Evolutionary conservation across 2,888 invertebrate genomes (phyloP).

Genomic region (Drosophila colorata): DNA sequence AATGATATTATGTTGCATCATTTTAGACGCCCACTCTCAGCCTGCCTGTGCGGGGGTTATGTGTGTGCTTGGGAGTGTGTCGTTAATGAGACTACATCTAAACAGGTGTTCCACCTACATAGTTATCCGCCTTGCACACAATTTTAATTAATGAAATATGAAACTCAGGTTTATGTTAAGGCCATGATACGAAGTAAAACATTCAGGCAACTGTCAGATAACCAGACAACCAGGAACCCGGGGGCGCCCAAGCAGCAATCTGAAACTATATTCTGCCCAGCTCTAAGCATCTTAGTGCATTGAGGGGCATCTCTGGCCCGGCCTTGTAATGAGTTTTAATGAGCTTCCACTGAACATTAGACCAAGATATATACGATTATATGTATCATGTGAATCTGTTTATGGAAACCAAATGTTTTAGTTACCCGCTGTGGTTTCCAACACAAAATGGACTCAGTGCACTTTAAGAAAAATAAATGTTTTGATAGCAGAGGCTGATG

Average conservation of each 20-base stretch:
- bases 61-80: slow-evolving; percentile 23
- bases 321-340: slow-evolving; percentile 53
- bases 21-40: slow-evolving; percentile 34
- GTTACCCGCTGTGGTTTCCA: neutral
- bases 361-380: slow-evolving; percentile 22
- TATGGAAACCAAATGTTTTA: slow-evolving; percentile 9
- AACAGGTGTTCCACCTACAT: slow-evolving; percentile 65
- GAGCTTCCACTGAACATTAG: slow-evolving; percentile 40
- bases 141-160: slow-evolving; percentile 81
- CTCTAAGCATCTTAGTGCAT: slow-evolving; percentile 2
- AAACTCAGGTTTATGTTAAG: slow-evolving; percentile 66
- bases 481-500: too few relatives aligned
- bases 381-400: slow-evolving; percentile 28
- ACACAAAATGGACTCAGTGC: too few relatives aligned
- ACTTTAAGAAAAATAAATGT: slow-evolving; percentile 13
- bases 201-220: slow-evolving; percentile 12
- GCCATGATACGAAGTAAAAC: slow-evolving; percentile 35
- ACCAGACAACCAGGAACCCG: slow-evolving; percentile 6
- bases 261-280: slow-evolving; percentile 35
- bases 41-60: neutral
- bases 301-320: slow-evolving; percentile 3
- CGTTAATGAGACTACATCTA: slow-evolving; percentile 66
- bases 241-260: slow-evolving; percentile 15
- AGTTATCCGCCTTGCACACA: slow-evolving; percentile 59
- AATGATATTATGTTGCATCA: slow-evolving; percentile 81